phyloP scores from a whole-genome alignment of 2,797 vertebrate genomes.

The Typhlichthys eigenmanni region DNA sequence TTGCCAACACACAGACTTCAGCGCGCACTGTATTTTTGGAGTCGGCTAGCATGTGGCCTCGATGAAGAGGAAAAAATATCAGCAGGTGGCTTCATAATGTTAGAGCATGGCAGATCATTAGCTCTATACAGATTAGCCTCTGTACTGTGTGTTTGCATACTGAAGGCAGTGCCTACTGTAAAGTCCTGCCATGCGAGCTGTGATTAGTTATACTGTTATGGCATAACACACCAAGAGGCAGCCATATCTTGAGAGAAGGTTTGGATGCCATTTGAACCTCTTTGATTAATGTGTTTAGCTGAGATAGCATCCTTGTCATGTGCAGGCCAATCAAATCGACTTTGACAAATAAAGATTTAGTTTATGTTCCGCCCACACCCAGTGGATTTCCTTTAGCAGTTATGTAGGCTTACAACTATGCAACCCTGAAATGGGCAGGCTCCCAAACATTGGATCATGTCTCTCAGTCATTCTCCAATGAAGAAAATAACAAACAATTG shows the following conservation, averaged over 20 bases:
- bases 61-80: not conserved
- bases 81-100: slow-evolving; percentile 3
- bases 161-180: not conserved
- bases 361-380: slow-evolving; percentile 41
- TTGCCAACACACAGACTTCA: not conserved
- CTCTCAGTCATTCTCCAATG: slow-evolving; percentile 14
- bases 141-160: not conserved
- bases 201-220: no score
- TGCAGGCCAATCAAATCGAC: slow-evolving; percentile 9
- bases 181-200: not conserved
- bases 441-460: slow-evolving; percentile 52
- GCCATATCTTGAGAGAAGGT: slow-evolving; percentile 2
- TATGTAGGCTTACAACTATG: slow-evolving; percentile 63
- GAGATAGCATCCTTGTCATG: slow-evolving; percentile 30
- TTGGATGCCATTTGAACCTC: slow-evolving; percentile 2
- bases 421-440: slow-evolving; percentile 45
- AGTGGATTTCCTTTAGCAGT: slow-evolving; percentile 47
- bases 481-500: slow-evolving; percentile 58
- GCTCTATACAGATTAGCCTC: not conserved
- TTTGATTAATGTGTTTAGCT: slow-evolving; percentile 31
- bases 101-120: not conserved
- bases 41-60: not conserved
- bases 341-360: slow-evolving; percentile 24
- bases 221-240: not conserved
- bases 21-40: not conserved